phyloP scores from a whole-genome alignment of 2,797 vertebrate species.

The Ctenopoma kingsleyae region DNA sequence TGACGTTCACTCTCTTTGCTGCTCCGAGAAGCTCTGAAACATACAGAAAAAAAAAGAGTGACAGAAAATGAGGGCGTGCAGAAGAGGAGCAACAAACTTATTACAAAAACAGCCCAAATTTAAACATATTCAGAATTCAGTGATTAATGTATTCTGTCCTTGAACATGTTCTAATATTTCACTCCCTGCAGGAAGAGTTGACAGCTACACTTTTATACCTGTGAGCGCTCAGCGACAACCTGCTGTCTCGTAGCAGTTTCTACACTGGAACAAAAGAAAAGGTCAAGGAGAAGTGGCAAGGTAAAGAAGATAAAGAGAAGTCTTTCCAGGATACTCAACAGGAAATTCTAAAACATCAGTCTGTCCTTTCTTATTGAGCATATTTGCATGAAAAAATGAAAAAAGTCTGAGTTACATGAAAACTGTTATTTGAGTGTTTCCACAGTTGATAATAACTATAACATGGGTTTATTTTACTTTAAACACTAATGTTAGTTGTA shows the following conservation, averaged over 20 bases:
- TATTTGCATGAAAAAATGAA: neutral
- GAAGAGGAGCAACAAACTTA: neutral
- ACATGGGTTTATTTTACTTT: too few species aligned
- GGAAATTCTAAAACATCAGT: neutral
- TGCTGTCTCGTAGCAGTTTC: slow-evolving; percentile 4
- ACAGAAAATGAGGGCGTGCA: neutral
- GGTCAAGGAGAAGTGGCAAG: slow-evolving; percentile 23
- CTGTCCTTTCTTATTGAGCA: neutral
- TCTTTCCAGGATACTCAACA: neutral
- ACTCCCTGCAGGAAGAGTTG: slow-evolving; percentile 1
- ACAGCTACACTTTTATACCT: slow-evolving; percentile 19
- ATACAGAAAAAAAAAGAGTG: slow-evolving; percentile 7
- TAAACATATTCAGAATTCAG: slow-evolving; percentile 14
- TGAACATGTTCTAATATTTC: slow-evolving; percentile 6
- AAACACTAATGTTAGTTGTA: too few species aligned
- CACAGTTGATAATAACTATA: too few species aligned
- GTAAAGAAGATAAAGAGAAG: slow-evolving; percentile 1
- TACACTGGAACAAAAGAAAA: slow-evolving; percentile 6
- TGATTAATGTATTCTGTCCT: slow-evolving; percentile 24
- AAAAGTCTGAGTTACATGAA: neutral
- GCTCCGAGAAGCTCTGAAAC: slow-evolving; percentile 94
- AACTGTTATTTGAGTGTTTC: too few species aligned
- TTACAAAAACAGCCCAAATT: slow-evolving; percentile 11
- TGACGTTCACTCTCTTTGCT: slow-evolving; percentile 95
- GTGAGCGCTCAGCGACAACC: slow-evolving; percentile 1